Evolutionary conservation across 1,140 invertebrate species (phyloP), one percentile per base, ranked within the genome.

Genomic region (Drosophila ironensis): DNA sequence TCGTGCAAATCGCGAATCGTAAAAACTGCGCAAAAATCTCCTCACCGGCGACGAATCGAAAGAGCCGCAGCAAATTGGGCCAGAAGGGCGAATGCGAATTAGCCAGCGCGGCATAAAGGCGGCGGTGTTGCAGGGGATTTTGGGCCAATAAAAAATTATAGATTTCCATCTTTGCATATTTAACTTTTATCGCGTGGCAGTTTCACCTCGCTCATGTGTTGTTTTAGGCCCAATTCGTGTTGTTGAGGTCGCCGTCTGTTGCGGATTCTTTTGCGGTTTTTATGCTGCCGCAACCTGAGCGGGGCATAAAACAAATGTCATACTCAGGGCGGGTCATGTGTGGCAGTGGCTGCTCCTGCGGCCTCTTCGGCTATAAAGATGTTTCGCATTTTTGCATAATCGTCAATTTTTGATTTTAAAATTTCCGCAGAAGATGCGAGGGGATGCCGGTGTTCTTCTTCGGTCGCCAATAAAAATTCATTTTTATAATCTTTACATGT

Each of bases 81-180:
- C 50, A 56, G 51, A 60, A 56, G 35, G 60, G 56, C 69, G 76
- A 82, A 82, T 82, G 56, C 69, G 76, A 82, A 82, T 82, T 82
- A 82, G 50, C 46, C 68, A 45, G 47, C 9, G 67, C 40, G 59
- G 64, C 70, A 74, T 66, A 78, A 76, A 76, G 75, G 64, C 56
- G n/a, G 52, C 56, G 52, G 33, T 59, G 72, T 68, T 80, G 76
- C 71, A 73, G 51, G 48, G 59, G 17, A 28, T 63, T n/a, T n/a
- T 60, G 46, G 57, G 53, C 73, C 40, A 77, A 84, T 84, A 84
- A 84, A 84, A 84, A 86, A 84, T 84, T 84, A 84, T 84, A 84
- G 80, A 86, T 80, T 86, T 84, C 64, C 78, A 82, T 86, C 60
- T 80, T 86, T 84, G 80, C 80, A 84, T 84, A 86, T 84, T 84